Evolutionary conservation across 2,888 invertebrate species (phyloP).

Genomic region (Siphonodentalium dalli): DNA sequence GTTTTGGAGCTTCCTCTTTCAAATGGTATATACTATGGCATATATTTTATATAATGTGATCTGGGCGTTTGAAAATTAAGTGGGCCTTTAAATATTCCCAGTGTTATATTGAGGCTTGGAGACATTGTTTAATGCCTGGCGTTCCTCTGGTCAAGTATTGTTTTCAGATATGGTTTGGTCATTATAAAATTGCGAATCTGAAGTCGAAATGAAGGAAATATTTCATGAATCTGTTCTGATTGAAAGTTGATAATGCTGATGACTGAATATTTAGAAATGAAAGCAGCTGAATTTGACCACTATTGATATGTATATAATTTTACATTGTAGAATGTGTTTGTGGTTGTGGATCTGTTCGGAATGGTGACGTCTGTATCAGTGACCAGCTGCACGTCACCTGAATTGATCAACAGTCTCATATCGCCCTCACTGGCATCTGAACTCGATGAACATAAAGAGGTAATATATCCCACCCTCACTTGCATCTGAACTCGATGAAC

Average conservation of each 20-base stretch:
- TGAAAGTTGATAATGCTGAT: neutral
- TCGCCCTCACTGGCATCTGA: conserved; percentile 48
- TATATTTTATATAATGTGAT: no score
- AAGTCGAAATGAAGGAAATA: no score
- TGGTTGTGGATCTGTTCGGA: conserved; percentile 83
- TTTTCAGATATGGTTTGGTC: no score
- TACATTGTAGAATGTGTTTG: conserved; percentile 73
- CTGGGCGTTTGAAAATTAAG: no score
- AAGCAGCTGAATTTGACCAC: neutral
- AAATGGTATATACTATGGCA: no score
- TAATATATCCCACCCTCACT: neutral
- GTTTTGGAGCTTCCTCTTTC: no score
- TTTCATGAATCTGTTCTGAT: neutral
- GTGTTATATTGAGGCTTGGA: no score
- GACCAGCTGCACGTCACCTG: conserved; percentile 65
- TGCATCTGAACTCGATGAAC: neutral
- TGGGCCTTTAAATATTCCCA: no score
- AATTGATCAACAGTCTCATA: conserved; percentile 35
- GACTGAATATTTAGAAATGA: neutral
- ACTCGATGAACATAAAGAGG: conserved; percentile 10
- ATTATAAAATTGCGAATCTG: no score
- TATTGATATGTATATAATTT: neutral
- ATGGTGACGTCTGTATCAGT: conserved; percentile 79
- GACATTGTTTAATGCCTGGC: no score
- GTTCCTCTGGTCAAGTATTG: no score